Percentiles rank a stretch among this genome's conserved stretches.
These are phyloP conservation scores for Neomonachus schauinslandi DNA, from an alignment of 2,113 vertebrate genomes.

Conservation along the genomic window DNA sequence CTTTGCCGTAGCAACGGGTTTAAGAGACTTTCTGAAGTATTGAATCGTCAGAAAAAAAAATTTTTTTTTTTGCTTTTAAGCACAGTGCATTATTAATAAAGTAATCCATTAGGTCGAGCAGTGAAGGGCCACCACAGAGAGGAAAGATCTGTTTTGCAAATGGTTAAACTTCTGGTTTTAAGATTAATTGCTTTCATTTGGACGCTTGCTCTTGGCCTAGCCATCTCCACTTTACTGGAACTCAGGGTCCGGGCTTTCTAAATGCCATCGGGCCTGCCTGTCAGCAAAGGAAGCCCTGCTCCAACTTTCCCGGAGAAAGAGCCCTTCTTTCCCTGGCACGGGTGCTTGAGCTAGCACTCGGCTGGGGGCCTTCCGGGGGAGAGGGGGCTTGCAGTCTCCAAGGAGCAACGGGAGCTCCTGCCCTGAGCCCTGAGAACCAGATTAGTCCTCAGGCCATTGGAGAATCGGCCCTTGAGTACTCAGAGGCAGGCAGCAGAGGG, in stretches of 20 bases:
- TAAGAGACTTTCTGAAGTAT: slow-evolving; percentile 87
- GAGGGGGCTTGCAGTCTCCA: background rate
- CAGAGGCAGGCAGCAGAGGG: background rate
- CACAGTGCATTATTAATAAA: slow-evolving; percentile 92
- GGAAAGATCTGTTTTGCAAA: slow-evolving; percentile 88
- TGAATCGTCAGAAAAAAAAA: slow-evolving; percentile 85
- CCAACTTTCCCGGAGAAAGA: slow-evolving; percentile 82
- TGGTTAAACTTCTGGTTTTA: slow-evolving; percentile 88
- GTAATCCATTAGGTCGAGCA: slow-evolving; percentile 90
- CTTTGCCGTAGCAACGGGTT: slow-evolving; percentile 85
- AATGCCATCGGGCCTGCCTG: slow-evolving; percentile 39
- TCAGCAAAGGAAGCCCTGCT: slow-evolving; percentile 85
- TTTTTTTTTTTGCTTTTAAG: slow-evolving; percentile 86
- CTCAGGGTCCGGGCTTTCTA: slow-evolving; percentile 69
- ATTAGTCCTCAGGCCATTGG: background rate
- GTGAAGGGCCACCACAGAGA: slow-evolving; percentile 88
- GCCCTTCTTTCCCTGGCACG: slow-evolving; percentile 30
- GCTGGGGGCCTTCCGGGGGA: background rate
- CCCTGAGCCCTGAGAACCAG: background rate
- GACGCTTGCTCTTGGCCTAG: slow-evolving; percentile 85
- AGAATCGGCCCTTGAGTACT: background rate
- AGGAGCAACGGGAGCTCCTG: background rate
- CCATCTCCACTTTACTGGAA: slow-evolving; percentile 81
- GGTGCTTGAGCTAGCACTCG: background rate
- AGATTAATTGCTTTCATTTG: slow-evolving; percentile 92